A percentile compares a stretch with the other conserved stretches of the same genome.
Conservation (phyloP, 1,140 invertebrate genomes). For the Lepidurus packardi region DNA sequence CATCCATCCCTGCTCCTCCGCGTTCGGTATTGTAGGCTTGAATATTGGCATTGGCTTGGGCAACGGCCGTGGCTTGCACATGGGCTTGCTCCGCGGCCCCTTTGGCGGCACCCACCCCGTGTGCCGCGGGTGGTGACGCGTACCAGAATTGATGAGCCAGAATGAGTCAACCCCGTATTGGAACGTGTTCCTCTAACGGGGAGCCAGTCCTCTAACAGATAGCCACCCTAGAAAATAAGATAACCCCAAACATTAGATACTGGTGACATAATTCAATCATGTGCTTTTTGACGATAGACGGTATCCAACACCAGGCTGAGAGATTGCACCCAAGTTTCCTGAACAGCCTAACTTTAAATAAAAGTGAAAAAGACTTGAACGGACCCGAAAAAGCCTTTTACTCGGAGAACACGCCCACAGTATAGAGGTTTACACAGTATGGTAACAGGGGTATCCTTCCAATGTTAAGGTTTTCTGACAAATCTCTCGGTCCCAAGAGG, state of each 20-base stretch:
- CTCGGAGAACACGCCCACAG: no score
- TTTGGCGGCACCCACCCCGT: slow-evolving; percentile 16
- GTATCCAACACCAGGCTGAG: background rate
- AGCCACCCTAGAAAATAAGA: background rate
- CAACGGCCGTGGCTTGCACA: slow-evolving; percentile 2
- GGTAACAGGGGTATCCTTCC: no score
- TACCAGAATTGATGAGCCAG: slow-evolving; percentile 21
- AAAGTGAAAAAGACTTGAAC: background rate
- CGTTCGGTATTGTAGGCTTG: slow-evolving; percentile 14
- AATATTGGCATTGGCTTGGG: slow-evolving; percentile 15
- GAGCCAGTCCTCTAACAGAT: background rate
- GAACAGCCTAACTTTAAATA: no score
- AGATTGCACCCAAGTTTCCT: no score
- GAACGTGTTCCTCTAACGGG: background rate
- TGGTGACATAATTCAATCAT: background rate
- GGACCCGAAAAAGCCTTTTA: no score
- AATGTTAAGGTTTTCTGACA: no score
- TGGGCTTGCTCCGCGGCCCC: slow-evolving; percentile 16
- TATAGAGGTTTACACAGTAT: no score
- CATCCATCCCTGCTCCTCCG: background rate
- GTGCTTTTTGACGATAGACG: background rate
- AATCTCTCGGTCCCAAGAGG: no score
- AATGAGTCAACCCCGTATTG: slow-evolving; percentile 18
- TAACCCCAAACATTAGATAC: background rate
- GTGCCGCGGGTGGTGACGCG: slow-evolving; percentile 16